Base-by-base conservation (phyloP, 2,888 invertebrate species). In the Caenorhabditis sp. region DNA sequence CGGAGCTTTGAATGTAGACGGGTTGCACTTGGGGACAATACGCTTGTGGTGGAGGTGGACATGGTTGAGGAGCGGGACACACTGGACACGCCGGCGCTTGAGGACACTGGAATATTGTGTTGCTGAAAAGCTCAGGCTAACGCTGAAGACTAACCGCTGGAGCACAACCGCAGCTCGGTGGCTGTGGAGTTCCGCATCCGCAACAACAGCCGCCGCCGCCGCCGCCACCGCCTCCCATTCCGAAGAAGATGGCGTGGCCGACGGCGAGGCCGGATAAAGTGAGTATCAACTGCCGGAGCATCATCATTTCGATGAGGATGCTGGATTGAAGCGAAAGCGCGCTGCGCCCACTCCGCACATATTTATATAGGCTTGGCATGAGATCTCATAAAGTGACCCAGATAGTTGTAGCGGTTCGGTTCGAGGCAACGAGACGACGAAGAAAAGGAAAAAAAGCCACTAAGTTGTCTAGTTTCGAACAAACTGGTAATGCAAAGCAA, bases 101-200 rank as follows among this genome's bases (percentile, higher is more conserved):
- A 8, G 71, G 58, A 30, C 71, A 78, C 71, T 72, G 53, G 30
- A 71, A 53, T 13, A 26, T n/a, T n/a, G n/a, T n/a, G n/a, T 7
- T 37, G 37, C 27, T 39, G 15, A 43, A 43, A 22, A 52, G 24
- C 22, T 35, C 6, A 35, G 4, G 9, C 9, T 13, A 13, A 35
- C 2, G 35, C 9, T 13, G 35, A 35, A 13, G 11, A 9, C 68
- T 68, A 22, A 71, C 70, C 20, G 68, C 66, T 35, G 74, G 74
- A 55, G 66, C 73, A 61, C 82, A 83, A 43, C 80, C 80, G 58
- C 82, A 81, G 59, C 71, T 74, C 32, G 80, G 53, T 11, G 82
- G 80, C 59, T 79, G 80, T 3, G 80, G 82, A 56, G 78, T 79
- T 13, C 79, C 79, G 50, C 83, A 81, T 35, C 83, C 81, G 55